Evolutionary conservation across 1,140 invertebrate genomes (phyloP), one percentile per base, ranked within the genome.

Genomic region (Drosophila varians): DNA sequence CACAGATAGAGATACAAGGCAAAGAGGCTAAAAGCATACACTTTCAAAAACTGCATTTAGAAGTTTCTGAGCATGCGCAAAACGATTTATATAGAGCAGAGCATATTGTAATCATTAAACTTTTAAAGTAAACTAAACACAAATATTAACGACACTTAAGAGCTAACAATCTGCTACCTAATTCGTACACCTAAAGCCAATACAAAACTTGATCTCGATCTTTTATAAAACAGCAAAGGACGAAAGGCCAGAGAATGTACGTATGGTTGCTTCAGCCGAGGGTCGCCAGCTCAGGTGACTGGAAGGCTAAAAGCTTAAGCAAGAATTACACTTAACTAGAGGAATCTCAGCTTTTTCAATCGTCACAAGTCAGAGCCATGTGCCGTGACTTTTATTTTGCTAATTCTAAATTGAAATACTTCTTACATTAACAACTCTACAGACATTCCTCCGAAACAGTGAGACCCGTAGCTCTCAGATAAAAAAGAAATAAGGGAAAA

Each of bases 41-140:
- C 68, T 55, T 82, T 83, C 62, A 86, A 87, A 86, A 89, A 84
- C 68, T 84, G 75, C 84, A 89, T 87, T 87, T 87, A 87, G 82
- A 87, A 64, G 82, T 87, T 87, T 87, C 82, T 87, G 83, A 87
- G 83, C 77, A 88, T 82, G 82, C 82, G 82, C 83, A 89, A 84
- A 86, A 69, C 66, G 51, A 86, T 89, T 88, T 89, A 84, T 89
- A 77, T 84, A 68, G 75, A 66, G 61, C 64, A 53, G 48, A 53
- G 72, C 76, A 84, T 80, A 89, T 65, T 76, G 74, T 69, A 80
- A 55, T 74, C 74, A 84, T 80, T 80, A 73, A 73, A 69, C 61
- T 84, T 74, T 56, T 73, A 86, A 75, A 52, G 49, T 77, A 79
- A 68, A 46, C 47, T 45, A 75, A 79, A 88, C 74, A 74, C 62